These are phyloP conservation scores for Podarcis siculus DNA, from an alignment of 2,797 vertebrate species.

Conservation along the genomic window DNA sequence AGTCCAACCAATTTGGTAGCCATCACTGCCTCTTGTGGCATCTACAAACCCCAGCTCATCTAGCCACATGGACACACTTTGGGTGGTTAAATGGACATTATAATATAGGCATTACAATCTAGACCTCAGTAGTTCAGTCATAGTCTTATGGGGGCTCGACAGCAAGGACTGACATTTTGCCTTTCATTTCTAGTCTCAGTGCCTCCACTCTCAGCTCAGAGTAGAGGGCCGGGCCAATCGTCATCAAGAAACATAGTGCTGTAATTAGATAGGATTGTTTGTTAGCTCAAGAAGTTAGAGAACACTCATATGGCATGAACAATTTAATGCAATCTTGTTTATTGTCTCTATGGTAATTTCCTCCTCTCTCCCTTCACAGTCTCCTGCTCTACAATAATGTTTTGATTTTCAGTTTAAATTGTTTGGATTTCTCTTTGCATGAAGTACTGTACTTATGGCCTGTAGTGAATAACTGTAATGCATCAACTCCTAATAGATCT, in stretches of 20 bases:
- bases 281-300: constrained; percentile 70
- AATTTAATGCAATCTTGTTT: constrained; percentile 55
- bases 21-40: too few species aligned
- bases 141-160: not conserved
- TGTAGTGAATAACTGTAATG: constrained; percentile 34
- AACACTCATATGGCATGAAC: constrained; percentile 58
- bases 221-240: constrained; percentile 36
- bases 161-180: not conserved
- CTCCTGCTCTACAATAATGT: constrained; percentile 56
- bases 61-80: not conserved
- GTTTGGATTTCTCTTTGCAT: constrained; percentile 54
- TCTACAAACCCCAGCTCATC: not conserved
- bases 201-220: not conserved
- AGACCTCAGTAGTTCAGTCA: not conserved
- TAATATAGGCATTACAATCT: not conserved
- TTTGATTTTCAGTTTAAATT: constrained; percentile 63
- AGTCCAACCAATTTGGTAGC: too few species aligned
- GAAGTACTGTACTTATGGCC: constrained; percentile 27
- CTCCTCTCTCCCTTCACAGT: constrained; percentile 54
- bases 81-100: not conserved
- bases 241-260: constrained; percentile 66
- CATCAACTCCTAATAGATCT: constrained; percentile 49
- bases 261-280: constrained; percentile 67
- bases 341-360: constrained; percentile 61
- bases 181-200: not conserved